These are phyloP conservation scores for Platygyra sinensis DNA, from an alignment of 64 coral and sea anemone genomes.

Conservation along the genomic window DNA sequence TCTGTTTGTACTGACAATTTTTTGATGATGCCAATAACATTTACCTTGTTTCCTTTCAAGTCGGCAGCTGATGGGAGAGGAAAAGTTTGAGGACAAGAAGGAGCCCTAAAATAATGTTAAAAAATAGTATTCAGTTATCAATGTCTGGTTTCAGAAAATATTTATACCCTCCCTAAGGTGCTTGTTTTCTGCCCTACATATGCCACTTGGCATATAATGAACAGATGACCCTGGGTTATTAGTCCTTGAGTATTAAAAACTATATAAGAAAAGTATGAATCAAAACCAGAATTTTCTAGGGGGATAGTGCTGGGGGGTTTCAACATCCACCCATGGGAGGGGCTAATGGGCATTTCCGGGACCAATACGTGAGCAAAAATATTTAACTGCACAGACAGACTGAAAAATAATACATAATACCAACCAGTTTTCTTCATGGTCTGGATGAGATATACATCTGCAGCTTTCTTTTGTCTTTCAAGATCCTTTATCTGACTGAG, in stretches of 20 bases:
- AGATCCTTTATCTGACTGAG: conserved; percentile 65
- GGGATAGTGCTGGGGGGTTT: too few relatives aligned
- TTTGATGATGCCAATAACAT: background rate
- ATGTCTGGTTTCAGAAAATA: background rate
- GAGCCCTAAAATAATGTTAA: conserved; percentile 55
- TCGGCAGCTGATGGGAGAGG: conserved; percentile 66
- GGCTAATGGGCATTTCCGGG: too few relatives aligned
- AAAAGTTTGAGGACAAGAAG: conserved; percentile 80
- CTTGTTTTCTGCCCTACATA: too few relatives aligned
- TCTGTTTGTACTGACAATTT: too few relatives aligned
- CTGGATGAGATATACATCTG: conserved; percentile 46
- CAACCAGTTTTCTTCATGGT: conserved; percentile 73
- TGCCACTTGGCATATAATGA: too few relatives aligned
- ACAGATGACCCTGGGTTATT: too few relatives aligned
- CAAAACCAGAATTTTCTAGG: too few relatives aligned
- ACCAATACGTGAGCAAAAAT: too few relatives aligned
- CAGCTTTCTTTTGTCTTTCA: conserved; percentile 57
- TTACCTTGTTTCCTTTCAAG: conserved; percentile 69
- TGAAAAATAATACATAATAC: conserved; percentile 2
- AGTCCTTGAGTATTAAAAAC: too few relatives aligned
- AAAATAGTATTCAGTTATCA: background rate
- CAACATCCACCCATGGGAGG: too few relatives aligned
- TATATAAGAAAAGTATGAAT: too few relatives aligned
- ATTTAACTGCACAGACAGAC: background rate
- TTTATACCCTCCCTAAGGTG: background rate